These are phyloP conservation scores for Oscheius sp. DNA, from an alignment of 2,888 invertebrate genomes.

Conservation along the genomic window DNA sequence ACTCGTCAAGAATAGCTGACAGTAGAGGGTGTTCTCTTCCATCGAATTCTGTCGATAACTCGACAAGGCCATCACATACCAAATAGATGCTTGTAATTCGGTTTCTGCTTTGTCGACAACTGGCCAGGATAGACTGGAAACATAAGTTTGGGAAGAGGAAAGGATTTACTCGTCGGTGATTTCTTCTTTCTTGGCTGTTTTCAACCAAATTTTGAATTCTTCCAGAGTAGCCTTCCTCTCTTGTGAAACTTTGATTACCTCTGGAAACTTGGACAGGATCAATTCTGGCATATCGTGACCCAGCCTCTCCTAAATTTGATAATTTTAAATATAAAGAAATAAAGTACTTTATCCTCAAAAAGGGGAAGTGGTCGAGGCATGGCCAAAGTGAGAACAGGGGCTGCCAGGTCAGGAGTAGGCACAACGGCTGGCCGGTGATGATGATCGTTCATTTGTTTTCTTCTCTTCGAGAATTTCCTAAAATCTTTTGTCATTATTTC, in stretches of 20 bases:
- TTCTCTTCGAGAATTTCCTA: conserved; percentile 34
- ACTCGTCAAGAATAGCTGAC: conserved; percentile 38
- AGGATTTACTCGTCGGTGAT: background rate
- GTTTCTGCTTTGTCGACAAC: conserved; percentile 22
- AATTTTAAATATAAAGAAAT: no score
- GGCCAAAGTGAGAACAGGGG: conserved; percentile 38
- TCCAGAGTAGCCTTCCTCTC: conserved; percentile 35
- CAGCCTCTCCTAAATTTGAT: conserved; percentile 36
- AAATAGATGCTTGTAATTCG: conserved; percentile 39
- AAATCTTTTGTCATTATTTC: background rate
- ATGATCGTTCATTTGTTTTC: conserved; percentile 43
- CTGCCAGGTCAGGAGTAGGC: conserved; percentile 19
- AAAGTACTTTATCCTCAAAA: conserved; percentile 45
- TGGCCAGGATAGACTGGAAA: conserved; percentile 31
- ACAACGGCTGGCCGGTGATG: background rate
- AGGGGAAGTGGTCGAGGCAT: conserved; percentile 50
- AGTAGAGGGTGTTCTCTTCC: conserved; percentile 39
- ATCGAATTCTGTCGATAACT: conserved; percentile 36
- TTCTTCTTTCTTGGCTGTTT: background rate
- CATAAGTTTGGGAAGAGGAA: background rate
- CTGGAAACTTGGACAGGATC: conserved; percentile 41
- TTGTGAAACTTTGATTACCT: conserved; percentile 34
- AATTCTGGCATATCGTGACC: conserved; percentile 49
- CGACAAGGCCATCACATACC: conserved; percentile 50
- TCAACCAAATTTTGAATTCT: conserved; percentile 39